phyloP scores from a whole-genome alignment of 2,797 vertebrate species.

The Semaprochilodus insignis region DNA sequence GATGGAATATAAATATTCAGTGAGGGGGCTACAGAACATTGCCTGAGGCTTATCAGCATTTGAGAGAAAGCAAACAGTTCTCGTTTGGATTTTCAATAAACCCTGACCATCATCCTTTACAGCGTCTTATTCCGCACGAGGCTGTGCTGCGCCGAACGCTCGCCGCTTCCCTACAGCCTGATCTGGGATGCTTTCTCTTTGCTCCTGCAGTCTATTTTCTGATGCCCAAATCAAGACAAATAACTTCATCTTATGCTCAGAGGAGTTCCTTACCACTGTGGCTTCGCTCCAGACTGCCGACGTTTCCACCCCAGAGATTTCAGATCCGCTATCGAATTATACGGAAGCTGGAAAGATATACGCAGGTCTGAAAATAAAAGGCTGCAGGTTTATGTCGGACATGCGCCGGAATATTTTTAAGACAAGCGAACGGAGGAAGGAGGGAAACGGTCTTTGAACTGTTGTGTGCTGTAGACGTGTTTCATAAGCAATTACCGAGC shows the following conservation, averaged over 20 bases:
- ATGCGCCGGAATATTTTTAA: background rate
- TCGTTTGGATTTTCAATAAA: constrained; percentile 67
- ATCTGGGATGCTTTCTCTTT: background rate
- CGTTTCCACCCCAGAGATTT: constrained; percentile 14
- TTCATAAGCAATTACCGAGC: background rate
- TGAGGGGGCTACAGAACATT: constrained; percentile 69
- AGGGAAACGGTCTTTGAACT: background rate
- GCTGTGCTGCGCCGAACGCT: constrained; percentile 7
- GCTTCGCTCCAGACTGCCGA: constrained; percentile 27
- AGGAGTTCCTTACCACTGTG: constrained; percentile 2
- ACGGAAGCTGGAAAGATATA: background rate
- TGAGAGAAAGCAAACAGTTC: constrained; percentile 65
- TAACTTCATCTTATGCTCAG: constrained; percentile 22
- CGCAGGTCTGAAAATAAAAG: background rate
- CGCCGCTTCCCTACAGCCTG: background rate
- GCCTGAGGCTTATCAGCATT: constrained; percentile 77
- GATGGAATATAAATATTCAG: constrained; percentile 54
- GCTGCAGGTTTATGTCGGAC: background rate
- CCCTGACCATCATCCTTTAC: constrained; percentile 60
- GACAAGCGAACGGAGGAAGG: background rate
- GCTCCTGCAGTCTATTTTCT: constrained; percentile 17
- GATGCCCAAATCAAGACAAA: constrained; percentile 27
- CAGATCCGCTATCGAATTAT: background rate
- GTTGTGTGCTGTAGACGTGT: background rate
- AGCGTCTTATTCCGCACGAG: constrained; percentile 8